A percentile compares a stretch with the other conserved stretches of the same genome.
Conservation (phyloP, 1,140 invertebrate species). For the Archivesica marissinica region DNA sequence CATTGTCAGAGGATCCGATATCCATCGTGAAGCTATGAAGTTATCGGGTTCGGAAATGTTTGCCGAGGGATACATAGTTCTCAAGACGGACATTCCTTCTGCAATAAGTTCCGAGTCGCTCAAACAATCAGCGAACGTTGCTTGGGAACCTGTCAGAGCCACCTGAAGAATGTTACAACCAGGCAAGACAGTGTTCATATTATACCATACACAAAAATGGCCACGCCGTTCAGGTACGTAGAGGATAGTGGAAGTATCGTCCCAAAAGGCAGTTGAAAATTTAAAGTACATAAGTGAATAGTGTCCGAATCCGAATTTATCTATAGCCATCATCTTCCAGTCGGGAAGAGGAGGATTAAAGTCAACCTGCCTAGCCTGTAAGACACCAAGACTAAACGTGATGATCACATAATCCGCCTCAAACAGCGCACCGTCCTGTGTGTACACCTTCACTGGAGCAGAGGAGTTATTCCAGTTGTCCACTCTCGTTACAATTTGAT, state of each 20-base stretch:
- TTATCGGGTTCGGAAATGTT: neutral
- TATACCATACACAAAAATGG: constrained; percentile 40
- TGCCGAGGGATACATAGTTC: constrained; percentile 17
- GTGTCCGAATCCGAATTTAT: constrained; percentile 24
- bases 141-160: constrained; percentile 28
- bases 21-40: constrained; percentile 35
- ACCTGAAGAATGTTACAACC: constrained; percentile 56
- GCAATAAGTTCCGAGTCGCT: neutral
- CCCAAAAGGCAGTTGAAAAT: constrained; percentile 50
- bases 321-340: constrained; percentile 33
- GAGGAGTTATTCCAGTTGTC: neutral
- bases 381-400: constrained; percentile 57
- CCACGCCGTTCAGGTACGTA: constrained; percentile 30
- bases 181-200: constrained; percentile 41
- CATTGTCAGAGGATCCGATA: constrained; percentile 33
- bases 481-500: constrained; percentile 33
- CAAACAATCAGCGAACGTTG: constrained; percentile 4
- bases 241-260: constrained; percentile 35
- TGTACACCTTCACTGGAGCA: constrained; percentile 11
- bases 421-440: constrained; percentile 10
- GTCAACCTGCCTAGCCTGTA: constrained; percentile 31
- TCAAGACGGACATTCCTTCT: constrained; percentile 9
- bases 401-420: constrained; percentile 35
- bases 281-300: constrained; percentile 49
- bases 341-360: constrained; percentile 27